Evolutionary conservation across 2,797 vertebrate genomes (phyloP), one percentile per base, ranked within the genome.

Genomic region (Takifugu ocellatus): DNA sequence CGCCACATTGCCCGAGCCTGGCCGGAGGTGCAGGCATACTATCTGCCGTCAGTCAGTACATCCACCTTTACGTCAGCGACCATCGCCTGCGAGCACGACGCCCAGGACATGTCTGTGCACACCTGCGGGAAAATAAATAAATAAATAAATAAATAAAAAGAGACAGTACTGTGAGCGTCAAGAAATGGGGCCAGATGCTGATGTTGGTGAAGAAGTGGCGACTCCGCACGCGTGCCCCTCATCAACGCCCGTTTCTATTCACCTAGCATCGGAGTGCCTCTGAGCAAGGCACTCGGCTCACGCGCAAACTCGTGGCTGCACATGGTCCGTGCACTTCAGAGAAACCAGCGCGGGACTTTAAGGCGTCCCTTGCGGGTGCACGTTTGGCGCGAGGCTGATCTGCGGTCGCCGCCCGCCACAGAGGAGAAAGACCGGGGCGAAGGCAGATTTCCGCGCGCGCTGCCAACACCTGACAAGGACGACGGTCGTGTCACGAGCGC

Each of bases 1-100:
- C 81, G 91, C 87, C 92, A 90, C 82, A 80, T 86, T 80, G 83
- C 66, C 72, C 77, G 81, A 83, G 61, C 71, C 64, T 64, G 54
- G 74, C 74, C 84, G 74, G 63, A 54, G 39, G 78, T 60, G 68
- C 70, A 45, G 79, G 74, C 90, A 91, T 90, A 73, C 81, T 79
- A 89, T 74, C 84, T 57, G 74, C 80, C 54, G 80, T 67, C 65
- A 43, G 62, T 69, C 66, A 24, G 46, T 61, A 75, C 63, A 66
- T 87, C 79, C 80, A 74, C 70, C 76, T 79, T 87, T 70, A 85
- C 75, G 74, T 66, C 82, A 81, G 84, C 33, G 73, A 75, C 72
- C 87, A 79, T 62, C 70, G 79, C 59, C 61, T 67, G 84, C 6
- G 65, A 68, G 68, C 65, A 50, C 65, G 60, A 66, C 56, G 62